Percentiles rank a stretch among this genome's conserved stretches.
These are phyloP conservation scores for Brachypterus glaber DNA, from an alignment of 2,888 invertebrate genomes.

Conservation along the genomic window DNA sequence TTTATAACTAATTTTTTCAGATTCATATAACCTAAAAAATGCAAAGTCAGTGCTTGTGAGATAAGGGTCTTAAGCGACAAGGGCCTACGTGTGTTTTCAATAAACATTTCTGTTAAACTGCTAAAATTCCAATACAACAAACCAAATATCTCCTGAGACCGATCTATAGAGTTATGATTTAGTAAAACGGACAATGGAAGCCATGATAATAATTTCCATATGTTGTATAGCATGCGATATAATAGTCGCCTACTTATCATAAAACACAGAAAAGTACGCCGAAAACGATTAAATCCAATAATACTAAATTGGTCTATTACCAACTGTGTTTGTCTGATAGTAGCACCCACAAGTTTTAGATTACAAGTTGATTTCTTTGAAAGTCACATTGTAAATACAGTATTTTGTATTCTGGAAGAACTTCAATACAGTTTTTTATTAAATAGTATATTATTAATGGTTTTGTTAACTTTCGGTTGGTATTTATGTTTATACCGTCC, in stretches of 20 bases:
- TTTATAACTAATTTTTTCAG: too few relatives aligned
- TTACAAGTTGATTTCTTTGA: conserved; percentile 4
- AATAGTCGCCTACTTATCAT: conserved; percentile 15
- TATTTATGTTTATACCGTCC: conserved; percentile 14
- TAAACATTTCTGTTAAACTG: too few relatives aligned
- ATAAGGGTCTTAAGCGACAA: too few relatives aligned
- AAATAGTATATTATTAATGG: conserved; percentile 11
- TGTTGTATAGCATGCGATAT: conserved; percentile 14
- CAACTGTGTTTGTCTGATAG: conserved; percentile 13
- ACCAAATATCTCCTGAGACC: too few relatives aligned
- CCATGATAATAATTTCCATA: too few relatives aligned
- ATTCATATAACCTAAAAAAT: too few relatives aligned
- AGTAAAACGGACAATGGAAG: too few relatives aligned
- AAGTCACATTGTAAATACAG: background rate
- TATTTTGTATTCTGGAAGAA: conserved; percentile 13
- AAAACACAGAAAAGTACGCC: conserved; percentile 15
- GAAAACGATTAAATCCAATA: conserved; percentile 16
- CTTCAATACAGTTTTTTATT: conserved; percentile 9
- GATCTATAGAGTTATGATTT: too few relatives aligned
- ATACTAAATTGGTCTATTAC: conserved; percentile 16
- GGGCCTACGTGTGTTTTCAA: too few relatives aligned
- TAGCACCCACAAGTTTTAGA: conserved; percentile 10
- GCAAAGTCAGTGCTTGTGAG: too few relatives aligned
- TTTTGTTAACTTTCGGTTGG: conserved; percentile 15
- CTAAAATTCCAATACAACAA: too few relatives aligned